Evolutionary conservation across 2,888 invertebrate species (phyloP).

Genomic region (Shargacucullia verbasci): DNA sequence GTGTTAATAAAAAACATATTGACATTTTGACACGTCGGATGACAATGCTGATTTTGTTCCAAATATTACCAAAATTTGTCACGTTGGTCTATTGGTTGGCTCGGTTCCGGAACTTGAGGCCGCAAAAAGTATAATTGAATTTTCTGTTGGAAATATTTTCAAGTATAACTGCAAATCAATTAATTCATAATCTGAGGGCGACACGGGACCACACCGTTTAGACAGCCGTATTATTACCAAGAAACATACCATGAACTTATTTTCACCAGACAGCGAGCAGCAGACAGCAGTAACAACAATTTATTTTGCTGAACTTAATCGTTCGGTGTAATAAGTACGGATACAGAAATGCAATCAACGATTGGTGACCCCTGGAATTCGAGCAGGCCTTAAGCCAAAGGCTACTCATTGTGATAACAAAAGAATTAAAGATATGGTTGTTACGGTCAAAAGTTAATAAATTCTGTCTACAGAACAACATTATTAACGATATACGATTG

Average conservation of each 20-base stretch:
- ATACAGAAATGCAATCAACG: no score
- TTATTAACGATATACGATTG: conserved; percentile 67
- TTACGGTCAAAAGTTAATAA: conserved; percentile 74
- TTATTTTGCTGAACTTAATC: no score
- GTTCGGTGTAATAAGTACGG: no score
- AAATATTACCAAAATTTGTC: conserved; percentile 24
- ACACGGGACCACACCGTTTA: no score
- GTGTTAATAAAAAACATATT: conserved; percentile 19
- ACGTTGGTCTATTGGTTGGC: conserved; percentile 11
- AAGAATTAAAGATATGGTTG: conserved; percentile 58
- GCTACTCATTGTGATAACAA: conserved; percentile 51
- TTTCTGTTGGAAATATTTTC: conserved; percentile 4
- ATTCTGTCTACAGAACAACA: conserved; percentile 69
- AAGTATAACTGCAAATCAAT: not conserved
- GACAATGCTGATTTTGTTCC: conserved; percentile 26
- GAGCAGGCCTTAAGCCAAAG: conserved; percentile 13
- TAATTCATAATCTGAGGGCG: not conserved
- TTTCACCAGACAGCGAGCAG: no score
- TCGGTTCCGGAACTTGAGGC: not conserved
- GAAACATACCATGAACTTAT: no score
- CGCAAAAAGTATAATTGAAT: conserved; percentile 20
- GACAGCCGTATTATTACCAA: no score
- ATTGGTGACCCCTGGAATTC: not conserved
- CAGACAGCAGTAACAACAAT: no score
- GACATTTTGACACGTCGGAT: conserved; percentile 20